Evolutionary conservation across 2,797 vertebrate species (phyloP).

Genomic region (Rhyacichthys aspro): DNA sequence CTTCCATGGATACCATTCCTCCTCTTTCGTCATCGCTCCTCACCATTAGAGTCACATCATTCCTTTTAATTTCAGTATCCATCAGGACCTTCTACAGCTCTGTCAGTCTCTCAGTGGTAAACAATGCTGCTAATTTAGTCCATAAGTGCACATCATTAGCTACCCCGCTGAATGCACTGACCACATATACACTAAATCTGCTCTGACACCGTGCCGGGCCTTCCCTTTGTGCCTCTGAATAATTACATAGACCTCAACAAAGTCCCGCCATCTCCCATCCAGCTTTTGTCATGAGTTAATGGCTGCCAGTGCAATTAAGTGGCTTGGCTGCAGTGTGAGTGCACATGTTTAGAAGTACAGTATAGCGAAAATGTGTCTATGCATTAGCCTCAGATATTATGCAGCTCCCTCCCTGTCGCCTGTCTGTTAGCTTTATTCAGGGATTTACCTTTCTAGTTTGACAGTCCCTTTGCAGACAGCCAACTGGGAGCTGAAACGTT

Average conservation of each 20-base stretch:
- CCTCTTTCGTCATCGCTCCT: constrained; percentile 30
- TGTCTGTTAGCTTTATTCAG: constrained; percentile 28
- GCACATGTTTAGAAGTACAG: constrained; percentile 31
- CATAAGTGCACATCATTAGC: constrained; percentile 70
- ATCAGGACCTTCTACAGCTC: not conserved
- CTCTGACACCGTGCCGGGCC: constrained; percentile 52
- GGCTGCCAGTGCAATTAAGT: constrained; percentile 69
- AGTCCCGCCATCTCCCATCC: constrained; percentile 56
- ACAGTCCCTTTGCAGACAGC: constrained; percentile 41
- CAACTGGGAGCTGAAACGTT: constrained; percentile 26
- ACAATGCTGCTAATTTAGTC: constrained; percentile 68
- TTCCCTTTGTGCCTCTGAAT: constrained; percentile 62
- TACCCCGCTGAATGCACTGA: constrained; percentile 55
- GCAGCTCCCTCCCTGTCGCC: constrained; percentile 35
- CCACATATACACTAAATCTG: constrained; percentile 69
- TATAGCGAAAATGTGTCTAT: constrained; percentile 17
- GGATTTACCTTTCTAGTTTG: constrained; percentile 45
- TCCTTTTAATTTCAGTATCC: constrained; percentile 51
- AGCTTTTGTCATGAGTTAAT: constrained; percentile 66
- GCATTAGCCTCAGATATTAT: constrained; percentile 29
- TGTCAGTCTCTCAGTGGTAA: constrained; percentile 53
- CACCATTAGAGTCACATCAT: constrained; percentile 41
- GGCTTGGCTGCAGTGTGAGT: constrained; percentile 22
- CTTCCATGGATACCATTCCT: constrained; percentile 56
- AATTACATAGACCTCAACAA: constrained; percentile 64